phyloP scores from a whole-genome alignment of 2,888 invertebrate species.

The Himalopsyche tibetana region DNA sequence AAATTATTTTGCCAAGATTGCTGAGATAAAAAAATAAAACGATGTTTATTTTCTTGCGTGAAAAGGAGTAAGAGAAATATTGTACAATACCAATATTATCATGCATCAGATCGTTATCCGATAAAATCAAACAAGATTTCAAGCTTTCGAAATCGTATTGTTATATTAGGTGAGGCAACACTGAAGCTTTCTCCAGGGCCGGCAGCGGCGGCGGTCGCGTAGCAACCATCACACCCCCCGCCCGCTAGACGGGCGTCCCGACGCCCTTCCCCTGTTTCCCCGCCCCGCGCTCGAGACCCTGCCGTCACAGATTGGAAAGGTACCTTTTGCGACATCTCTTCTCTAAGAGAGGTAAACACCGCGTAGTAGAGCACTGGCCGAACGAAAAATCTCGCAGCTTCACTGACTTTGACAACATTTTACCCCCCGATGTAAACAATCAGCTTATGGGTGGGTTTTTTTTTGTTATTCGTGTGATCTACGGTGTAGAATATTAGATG shows the following conservation, averaged over 20 bases:
- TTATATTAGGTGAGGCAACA: constrained; percentile 45
- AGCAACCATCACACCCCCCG: constrained; percentile 71
- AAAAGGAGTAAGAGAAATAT: neutral
- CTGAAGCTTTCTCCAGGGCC: constrained; percentile 68
- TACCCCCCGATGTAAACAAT: constrained; percentile 13
- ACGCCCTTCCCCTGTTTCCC: constrained; percentile 67
- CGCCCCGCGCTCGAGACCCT: constrained; percentile 64
- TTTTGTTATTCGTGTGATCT: constrained; percentile 12
- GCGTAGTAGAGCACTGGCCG: neutral
- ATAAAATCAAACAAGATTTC: neutral
- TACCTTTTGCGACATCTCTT: constrained; percentile 21
- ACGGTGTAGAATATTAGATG: neutral
- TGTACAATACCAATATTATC: neutral
- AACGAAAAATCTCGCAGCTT: constrained; percentile 10
- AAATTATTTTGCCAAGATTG: too few relatives aligned
- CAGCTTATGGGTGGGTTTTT: constrained; percentile 21
- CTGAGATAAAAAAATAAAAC: too few relatives aligned
- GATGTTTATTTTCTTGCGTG: too few relatives aligned
- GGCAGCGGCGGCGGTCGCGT: constrained; percentile 71
- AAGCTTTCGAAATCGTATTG: neutral
- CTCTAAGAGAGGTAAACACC: constrained; percentile 32
- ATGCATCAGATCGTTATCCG: neutral
- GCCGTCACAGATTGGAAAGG: constrained; percentile 66
- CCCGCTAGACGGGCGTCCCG: constrained; percentile 54
- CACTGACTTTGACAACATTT: constrained; percentile 26